These are phyloP conservation scores for Zosterops pallidus DNA, from an alignment of 2,113 vertebrate species.

Conservation along the genomic window DNA sequence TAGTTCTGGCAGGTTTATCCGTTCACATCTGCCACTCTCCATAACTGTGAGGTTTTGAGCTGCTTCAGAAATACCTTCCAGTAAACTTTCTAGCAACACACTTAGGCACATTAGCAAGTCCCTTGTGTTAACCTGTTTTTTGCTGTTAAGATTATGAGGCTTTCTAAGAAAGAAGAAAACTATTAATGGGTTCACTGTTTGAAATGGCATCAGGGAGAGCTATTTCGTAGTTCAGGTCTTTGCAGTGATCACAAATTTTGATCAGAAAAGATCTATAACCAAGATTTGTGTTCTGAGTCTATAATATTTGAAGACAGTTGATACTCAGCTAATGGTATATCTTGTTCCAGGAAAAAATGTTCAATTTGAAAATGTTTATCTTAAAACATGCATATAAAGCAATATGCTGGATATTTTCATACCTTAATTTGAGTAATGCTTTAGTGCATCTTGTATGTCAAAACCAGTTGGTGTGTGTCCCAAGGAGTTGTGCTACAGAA, in stretches of 20 bases:
- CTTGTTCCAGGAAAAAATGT: not conserved
- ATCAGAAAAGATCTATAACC: not conserved
- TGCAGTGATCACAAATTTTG: not conserved
- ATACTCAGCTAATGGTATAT: not conserved
- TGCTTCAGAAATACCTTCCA: not conserved
- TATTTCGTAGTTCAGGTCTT: not conserved
- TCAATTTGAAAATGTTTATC: not conserved
- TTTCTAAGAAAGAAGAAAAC: not conserved
- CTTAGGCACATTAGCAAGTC: not conserved
- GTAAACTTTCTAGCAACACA: not conserved
- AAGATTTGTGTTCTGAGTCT: not conserved
- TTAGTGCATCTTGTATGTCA: not conserved
- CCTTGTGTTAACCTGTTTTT: not conserved
- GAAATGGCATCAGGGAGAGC: not conserved
- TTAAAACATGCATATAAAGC: not conserved
- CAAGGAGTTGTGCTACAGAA: not conserved
- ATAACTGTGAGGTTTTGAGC: not conserved
- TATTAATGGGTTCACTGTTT: not conserved
- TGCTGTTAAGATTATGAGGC: not conserved
- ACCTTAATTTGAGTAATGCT: not conserved
- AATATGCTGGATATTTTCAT: not conserved
- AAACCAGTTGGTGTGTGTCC: accelerated
- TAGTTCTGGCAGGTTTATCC: conserved; percentile 41
- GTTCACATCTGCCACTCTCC: not conserved
- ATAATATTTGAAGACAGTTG: not conserved